Percentiles rank a stretch among this genome's conserved stretches.
These are phyloP conservation scores for Gopherus flavomarginatus DNA, from an alignment of 2,113 vertebrate genomes.

Conservation along the genomic window DNA sequence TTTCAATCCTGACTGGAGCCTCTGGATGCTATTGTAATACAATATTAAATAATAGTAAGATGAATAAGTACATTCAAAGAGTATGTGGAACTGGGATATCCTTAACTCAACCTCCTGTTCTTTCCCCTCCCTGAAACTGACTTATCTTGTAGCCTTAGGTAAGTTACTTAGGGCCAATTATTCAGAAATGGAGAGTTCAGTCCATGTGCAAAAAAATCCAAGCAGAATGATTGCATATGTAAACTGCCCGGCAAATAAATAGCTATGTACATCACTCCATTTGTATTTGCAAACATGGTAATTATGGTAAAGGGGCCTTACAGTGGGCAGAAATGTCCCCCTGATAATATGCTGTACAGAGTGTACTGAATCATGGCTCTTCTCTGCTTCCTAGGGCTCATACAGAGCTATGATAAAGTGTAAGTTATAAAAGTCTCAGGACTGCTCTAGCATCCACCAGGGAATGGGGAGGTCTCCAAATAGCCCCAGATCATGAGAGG, in stretches of 20 bases:
- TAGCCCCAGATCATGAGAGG: neutral
- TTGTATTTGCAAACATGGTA: neutral
- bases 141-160: neutral
- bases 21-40: neutral
- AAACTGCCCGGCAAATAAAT: neutral
- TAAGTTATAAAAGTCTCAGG: neutral
- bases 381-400: neutral
- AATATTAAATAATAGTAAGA: neutral
- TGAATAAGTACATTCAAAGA: neutral
- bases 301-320: neutral
- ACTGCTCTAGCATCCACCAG: neutral
- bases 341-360: neutral
- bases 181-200: neutral
- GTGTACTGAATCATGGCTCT: neutral
- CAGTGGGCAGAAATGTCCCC: neutral
- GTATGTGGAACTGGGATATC: neutral
- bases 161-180: neutral
- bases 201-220: neutral
- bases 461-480: neutral
- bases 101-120: neutral
- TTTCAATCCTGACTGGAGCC: neutral
- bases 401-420: neutral
- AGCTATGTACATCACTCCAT: neutral
- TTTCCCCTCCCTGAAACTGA: neutral
- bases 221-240: neutral